A percentile compares a stretch with the other conserved stretches of the same genome.
Evolutionary conservation across 1,140 invertebrate species (phyloP).

Genomic region (Cydia amplana): DNA sequence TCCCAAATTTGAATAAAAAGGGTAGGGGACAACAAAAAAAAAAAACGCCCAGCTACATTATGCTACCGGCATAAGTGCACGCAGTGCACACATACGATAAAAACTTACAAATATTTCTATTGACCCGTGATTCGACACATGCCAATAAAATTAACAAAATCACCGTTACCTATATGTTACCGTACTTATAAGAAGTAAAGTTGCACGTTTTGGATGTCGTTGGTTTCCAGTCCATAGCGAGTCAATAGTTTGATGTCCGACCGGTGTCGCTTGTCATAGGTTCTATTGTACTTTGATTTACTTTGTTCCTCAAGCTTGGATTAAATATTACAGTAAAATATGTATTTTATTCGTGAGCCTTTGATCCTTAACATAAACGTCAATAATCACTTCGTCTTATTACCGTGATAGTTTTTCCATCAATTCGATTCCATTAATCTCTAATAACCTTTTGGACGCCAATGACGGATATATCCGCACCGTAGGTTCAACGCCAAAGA

Average conservation of each 20-base stretch:
- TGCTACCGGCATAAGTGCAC: too few species aligned
- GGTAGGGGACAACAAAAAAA: too few species aligned
- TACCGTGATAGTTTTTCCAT: too few species aligned
- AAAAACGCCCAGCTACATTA: too few species aligned
- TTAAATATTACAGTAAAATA: constrained; percentile 55
- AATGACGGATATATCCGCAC: too few species aligned
- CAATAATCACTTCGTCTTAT: background rate
- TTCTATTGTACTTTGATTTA: constrained; percentile 68
- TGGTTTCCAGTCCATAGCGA: constrained; percentile 16
- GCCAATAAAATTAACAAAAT: background rate
- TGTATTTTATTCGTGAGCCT: constrained; percentile 45
- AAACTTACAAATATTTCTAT: background rate
- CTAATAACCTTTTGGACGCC: too few species aligned
- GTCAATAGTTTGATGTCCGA: constrained; percentile 35
- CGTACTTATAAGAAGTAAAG: background rate
- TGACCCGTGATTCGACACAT: background rate
- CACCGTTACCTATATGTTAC: background rate
- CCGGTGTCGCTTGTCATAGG: constrained; percentile 54
- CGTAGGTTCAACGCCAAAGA: too few species aligned
- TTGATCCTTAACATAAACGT: background rate
- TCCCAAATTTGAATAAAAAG: too few species aligned
- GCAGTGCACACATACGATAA: too few species aligned
- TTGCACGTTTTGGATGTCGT: constrained; percentile 10
- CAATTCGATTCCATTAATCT: too few species aligned
- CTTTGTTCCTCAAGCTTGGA: constrained; percentile 71